Evolutionary conservation across 2,113 vertebrate genomes (phyloP).

Genomic region (Noturus placidus): DNA sequence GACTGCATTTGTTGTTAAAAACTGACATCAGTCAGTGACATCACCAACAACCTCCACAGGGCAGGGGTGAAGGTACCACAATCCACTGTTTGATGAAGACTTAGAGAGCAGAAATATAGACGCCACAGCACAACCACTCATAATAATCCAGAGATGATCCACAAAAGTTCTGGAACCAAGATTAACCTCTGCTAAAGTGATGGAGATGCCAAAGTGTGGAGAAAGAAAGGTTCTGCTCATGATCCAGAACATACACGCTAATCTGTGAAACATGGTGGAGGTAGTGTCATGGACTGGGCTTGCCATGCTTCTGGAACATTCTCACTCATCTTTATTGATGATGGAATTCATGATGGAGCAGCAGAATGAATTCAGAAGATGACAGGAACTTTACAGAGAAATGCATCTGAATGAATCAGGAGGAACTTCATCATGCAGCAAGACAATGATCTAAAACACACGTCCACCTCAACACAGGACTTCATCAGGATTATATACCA

Average conservation of each 20-base stretch:
- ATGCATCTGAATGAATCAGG: not conserved
- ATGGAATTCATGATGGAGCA: not conserved
- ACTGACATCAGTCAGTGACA: not conserved
- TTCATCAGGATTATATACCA: not conserved
- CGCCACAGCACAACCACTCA: not conserved
- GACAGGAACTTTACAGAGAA: not conserved
- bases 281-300: not conserved
- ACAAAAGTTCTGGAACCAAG: not conserved
- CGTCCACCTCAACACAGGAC: too few species aligned
- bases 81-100: not conserved
- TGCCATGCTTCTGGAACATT: not conserved
- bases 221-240: not conserved
- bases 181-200: not conserved
- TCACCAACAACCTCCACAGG: not conserved
- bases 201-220: not conserved
- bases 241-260: not conserved
- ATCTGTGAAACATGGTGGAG: not conserved
- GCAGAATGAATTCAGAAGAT: not conserved
- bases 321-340: not conserved
- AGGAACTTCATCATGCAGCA: not conserved
- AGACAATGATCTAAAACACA: not conserved
- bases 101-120: not conserved
- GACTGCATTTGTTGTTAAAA: not conserved
- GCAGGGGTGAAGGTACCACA: not conserved
- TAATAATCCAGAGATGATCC: not conserved